Evolutionary conservation across 2,888 invertebrate genomes (phyloP), one percentile per base, ranked within the genome.

Genomic region (Archips crataeganus): DNA sequence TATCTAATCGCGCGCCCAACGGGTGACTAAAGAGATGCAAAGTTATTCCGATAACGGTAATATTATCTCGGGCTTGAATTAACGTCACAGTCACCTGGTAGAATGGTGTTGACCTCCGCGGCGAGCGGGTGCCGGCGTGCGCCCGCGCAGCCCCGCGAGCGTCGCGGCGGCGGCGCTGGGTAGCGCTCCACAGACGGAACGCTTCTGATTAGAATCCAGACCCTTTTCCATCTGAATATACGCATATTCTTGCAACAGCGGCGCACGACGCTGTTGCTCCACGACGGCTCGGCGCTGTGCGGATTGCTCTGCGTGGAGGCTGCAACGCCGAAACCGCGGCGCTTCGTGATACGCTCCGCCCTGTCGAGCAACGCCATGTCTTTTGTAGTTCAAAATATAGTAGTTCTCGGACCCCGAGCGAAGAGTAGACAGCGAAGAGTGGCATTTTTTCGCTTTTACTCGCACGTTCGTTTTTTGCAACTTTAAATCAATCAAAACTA

Each of bases 1-100:
- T 34, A 76, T 75, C 75, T 80, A 45, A 39, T 61, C 42, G 32
- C 63, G 32, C 60, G 62, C 65, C 60, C 49, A 65, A 39, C 57
- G 42, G 72, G 51, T 67, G 65, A 59, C 61, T 42, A 70, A 71
- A 65, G 65, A 72, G 63, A 73, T 73, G 68, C 73, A 59, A 73
- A 73, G 57, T 63, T 73, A 73, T 73, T 73, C 73, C 59, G 68
- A 73, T 73, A 73, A 73, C 73, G 68, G 73, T 73, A 66, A 57
- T 62, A 57, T 62, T 63, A 67, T 72, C 67, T 72, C 57, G 65
- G 36, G 60, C 60, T 36, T 60, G 39, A 62, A 67, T 72, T 62
- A 68, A 57, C 57, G 61, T 61, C 66, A 36, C 71, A 51, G 60
- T 60, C 42, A 39, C 61, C 57, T 32, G 57, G 49, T 62, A 67